Percentiles rank a stretch among this genome's conserved stretches.
These are phyloP conservation scores for Hydrocynus forskahlii DNA, from an alignment of 2,797 vertebrate genomes.

Conservation along the genomic window DNA sequence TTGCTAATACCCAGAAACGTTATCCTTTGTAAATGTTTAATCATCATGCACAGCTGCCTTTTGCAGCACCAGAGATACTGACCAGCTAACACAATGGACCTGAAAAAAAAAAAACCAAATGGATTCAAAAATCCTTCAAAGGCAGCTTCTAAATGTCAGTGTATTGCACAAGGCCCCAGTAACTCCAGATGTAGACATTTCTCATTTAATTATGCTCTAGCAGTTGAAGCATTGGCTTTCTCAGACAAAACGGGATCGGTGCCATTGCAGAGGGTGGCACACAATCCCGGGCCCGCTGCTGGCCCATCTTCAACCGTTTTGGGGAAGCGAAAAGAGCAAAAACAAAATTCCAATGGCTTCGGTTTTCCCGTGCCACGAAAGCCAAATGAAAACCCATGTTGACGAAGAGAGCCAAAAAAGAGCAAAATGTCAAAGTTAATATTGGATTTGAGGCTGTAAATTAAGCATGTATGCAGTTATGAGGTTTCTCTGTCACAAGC, in stretches of 20 bases:
- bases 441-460: slow-evolving; percentile 38
- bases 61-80: background rate
- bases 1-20: background rate
- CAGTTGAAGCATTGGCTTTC: slow-evolving; percentile 29
- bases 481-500: slow-evolving; percentile 22
- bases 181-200: slow-evolving; percentile 50
- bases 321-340: slow-evolving; percentile 28
- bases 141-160: slow-evolving; percentile 53
- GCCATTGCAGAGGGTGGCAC: slow-evolving; percentile 44
- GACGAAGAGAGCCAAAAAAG: slow-evolving; percentile 41
- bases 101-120: background rate
- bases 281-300: slow-evolving; percentile 36
- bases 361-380: slow-evolving; percentile 41
- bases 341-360: slow-evolving; percentile 38
- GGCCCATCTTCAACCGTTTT: slow-evolving; percentile 50
- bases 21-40: background rate
- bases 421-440: slow-evolving; percentile 56
- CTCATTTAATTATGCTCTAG: slow-evolving; percentile 50
- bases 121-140: slow-evolving; percentile 46
- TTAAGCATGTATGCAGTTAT: slow-evolving; percentile 40
- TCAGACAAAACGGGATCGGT: slow-evolving; percentile 25
- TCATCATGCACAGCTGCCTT: background rate
- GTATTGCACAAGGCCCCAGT: slow-evolving; percentile 42
- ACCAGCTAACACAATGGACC: slow-evolving; percentile 3
- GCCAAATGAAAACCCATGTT: slow-evolving; percentile 48